Conservation (phyloP, 2,888 invertebrate genomes). For the Encarsia formosa region DNA sequence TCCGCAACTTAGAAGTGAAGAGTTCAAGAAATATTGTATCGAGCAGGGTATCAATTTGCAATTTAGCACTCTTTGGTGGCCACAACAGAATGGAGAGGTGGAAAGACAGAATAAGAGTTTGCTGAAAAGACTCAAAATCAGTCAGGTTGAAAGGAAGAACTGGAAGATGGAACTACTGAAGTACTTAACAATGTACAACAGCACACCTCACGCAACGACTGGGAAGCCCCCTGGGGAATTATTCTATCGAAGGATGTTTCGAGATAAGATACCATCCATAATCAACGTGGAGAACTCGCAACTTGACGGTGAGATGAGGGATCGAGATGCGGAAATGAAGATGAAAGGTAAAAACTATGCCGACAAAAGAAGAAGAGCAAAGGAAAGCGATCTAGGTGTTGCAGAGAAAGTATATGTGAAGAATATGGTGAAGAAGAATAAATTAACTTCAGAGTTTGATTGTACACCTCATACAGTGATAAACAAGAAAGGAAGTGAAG, state of each 20-base stretch:
- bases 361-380: constrained; percentile 24
- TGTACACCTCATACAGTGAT: constrained; percentile 18
- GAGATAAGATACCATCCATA: constrained; percentile 1
- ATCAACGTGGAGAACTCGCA: too few relatives aligned
- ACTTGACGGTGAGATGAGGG: constrained; percentile 5
- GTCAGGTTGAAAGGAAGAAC: not conserved
- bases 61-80: not conserved
- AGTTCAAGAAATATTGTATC: not conserved
- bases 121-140: not conserved
- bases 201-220: not conserved
- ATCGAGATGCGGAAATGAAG: constrained; percentile 26
- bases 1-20: not conserved
- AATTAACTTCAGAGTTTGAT: constrained; percentile 9
- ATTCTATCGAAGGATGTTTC: not conserved
- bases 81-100: constrained; percentile 5
- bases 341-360: constrained; percentile 26
- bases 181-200: not conserved
- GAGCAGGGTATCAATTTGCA: not conserved
- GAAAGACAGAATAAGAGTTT: constrained; percentile 1
- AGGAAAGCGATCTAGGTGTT: not conserved
- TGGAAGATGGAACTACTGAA: not conserved
- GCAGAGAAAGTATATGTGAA: constrained; percentile 1
- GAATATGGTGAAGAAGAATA: not conserved
- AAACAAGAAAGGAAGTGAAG: constrained; percentile 10
- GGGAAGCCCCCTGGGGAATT: not conserved